Conservation (phyloP, 2,113 vertebrate genomes). For the Bufo gargarizans region DNA sequence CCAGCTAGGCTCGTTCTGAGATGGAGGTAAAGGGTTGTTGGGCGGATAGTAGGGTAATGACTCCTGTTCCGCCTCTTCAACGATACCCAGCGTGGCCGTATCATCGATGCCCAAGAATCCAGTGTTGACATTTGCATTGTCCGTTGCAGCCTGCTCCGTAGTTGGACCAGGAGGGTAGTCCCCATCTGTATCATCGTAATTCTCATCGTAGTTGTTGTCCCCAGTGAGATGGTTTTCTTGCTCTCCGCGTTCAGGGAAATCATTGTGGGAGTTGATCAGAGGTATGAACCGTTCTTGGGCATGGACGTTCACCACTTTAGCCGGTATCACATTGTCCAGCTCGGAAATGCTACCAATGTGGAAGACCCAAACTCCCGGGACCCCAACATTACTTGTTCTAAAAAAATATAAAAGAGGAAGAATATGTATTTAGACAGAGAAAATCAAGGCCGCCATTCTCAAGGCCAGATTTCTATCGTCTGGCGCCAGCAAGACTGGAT, state of each 20-base stretch:
- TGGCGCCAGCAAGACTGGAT: background rate
- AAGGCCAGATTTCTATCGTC: background rate
- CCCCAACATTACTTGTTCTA: constrained; percentile 85
- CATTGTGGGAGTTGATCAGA: constrained; percentile 49
- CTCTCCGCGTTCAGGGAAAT: constrained; percentile 61
- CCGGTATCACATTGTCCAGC: constrained; percentile 79
- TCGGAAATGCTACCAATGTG: constrained; percentile 78
- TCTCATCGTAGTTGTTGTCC: constrained; percentile 63
- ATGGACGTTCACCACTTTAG: constrained; percentile 55
- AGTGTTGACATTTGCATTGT: background rate
- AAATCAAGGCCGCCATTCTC: background rate
- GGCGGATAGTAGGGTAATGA: constrained; percentile 26
- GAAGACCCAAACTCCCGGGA: constrained; percentile 91
- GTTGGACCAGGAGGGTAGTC: constrained; percentile 63
- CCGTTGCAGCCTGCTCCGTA: constrained; percentile 15
- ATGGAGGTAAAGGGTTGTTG: background rate
- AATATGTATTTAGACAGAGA: background rate
- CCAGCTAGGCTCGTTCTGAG: constrained; percentile 8
- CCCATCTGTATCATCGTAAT: constrained; percentile 62
- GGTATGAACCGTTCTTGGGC: constrained; percentile 45
- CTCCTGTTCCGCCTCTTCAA: constrained; percentile 49
- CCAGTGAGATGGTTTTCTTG: constrained; percentile 63
- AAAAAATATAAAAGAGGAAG: background rate
- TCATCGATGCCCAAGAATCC: constrained; percentile 32
- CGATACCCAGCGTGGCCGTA: constrained; percentile 2